Evolutionary conservation across 2,113 vertebrate genomes (phyloP).

Genomic region (Ciconia stormi): DNA sequence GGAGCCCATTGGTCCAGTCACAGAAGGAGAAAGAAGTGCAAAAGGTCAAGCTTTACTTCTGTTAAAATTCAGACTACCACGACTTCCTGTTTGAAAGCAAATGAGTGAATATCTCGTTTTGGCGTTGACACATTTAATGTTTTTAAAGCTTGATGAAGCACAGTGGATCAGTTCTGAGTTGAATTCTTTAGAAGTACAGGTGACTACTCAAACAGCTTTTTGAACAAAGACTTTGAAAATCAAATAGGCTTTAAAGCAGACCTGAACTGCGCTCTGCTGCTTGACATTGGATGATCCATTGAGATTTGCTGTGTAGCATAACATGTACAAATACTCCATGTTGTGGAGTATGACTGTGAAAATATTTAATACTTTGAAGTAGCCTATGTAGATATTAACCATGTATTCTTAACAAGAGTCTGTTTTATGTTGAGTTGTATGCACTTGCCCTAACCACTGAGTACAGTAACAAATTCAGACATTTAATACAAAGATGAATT

Average conservation of each 20-base stretch:
- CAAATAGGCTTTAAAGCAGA: neutral
- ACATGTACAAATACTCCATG: neutral
- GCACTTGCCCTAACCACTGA: conserved; percentile 10
- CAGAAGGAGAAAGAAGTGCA: neutral
- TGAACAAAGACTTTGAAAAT: neutral
- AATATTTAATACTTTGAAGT: neutral
- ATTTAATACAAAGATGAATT: conserved; percentile 3
- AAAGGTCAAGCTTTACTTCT: neutral
- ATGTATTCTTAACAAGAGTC: neutral
- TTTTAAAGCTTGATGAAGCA: neutral
- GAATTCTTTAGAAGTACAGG: neutral
- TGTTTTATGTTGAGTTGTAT: neutral
- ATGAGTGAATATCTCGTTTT: neutral
- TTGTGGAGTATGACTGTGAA: conserved; percentile 51
- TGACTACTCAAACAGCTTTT: conserved; percentile 12
- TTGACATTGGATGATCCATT: neutral
- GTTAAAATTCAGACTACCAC: neutral
- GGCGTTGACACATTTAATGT: neutral
- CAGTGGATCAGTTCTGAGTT: neutral
- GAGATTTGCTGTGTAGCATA: conserved; percentile 12
- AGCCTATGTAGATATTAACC: conserved; percentile 42
- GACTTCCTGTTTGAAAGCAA: neutral
- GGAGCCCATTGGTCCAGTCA: neutral
- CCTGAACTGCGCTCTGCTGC: neutral
- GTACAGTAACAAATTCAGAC: conserved; percentile 8